Base-by-base conservation (phyloP, 2,888 invertebrate species). In the Herminia tarsipennalis region DNA sequence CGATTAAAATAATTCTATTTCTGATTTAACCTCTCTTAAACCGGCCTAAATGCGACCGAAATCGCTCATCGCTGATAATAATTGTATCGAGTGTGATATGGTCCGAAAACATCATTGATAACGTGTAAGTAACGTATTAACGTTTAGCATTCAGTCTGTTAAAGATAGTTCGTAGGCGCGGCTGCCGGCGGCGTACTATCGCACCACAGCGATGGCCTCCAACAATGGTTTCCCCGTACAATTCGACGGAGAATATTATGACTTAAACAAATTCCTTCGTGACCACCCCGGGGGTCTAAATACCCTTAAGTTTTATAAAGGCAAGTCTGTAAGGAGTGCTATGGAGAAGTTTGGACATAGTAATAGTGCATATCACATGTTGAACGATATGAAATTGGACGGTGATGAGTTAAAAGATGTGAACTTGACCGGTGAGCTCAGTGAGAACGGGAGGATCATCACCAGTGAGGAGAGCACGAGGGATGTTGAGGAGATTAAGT, bases 221-320 rank as follows among this genome's bases (percentile, higher is more conserved):
- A 50, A 43, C 49, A 64, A 65, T 25, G 56, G 60, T n/a, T 89
- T 90, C 54, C 81, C 80, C 10, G 83, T 92, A 1, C 51, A 54
- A 13, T 92, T 86, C 70, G 83, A 87, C 46, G 86, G 88, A 5
- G 84, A 92, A 22, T 80, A 79, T 34, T 96, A 95, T 80, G 93
- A 96, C 72, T 86, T 96, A 39, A 84, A 92, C 32, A 78, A 87
- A 21, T 96, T 96, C 70, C 65, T 95, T 36, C 92, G 92, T 37
- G 94, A 95, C 64, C 96, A 96, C 78, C 96, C 96, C 0, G 96
- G 96, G 0, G 96, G 96, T 0, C 76, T 93, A 0, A 94, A 94
- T 64, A 94, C 94, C 1, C 78, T 96, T 0, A 84, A 91, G 57
- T 79, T 80, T n/a, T 94, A 88, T 59, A 83, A 88, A 66, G 92